Percentiles rank a stretch among this genome's conserved stretches.
Evolutionary conservation across 2,888 invertebrate genomes (phyloP).

Genomic region (Spisula solida): DNA sequence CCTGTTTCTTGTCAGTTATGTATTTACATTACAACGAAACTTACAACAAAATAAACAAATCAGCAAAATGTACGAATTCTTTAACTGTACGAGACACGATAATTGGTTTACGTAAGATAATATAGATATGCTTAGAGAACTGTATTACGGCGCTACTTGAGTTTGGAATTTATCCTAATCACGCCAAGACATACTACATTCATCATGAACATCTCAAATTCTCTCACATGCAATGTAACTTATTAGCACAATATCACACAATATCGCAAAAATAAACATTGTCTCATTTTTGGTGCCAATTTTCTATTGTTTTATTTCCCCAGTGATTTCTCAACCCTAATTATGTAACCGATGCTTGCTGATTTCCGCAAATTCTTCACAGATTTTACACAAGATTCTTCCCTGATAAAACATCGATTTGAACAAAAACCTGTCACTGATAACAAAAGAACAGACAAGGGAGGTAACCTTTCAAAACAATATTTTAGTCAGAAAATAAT

Average conservation of each 20-base stretch:
- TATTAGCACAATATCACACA: not conserved
- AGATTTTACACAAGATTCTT: not conserved
- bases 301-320: constrained; percentile 36
- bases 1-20: no score
- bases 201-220: not conserved
- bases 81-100: not conserved
- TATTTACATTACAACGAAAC: not conserved
- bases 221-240: not conserved
- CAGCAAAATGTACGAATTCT: not conserved
- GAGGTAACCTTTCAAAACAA: not conserved
- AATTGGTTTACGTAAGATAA: constrained; percentile 17
- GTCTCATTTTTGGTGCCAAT: constrained; percentile 22
- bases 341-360: constrained; percentile 28
- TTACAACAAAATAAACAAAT: constrained; percentile 15
- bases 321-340: constrained; percentile 4
- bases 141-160: constrained; percentile 19
- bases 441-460: not conserved
- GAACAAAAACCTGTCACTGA: not conserved
- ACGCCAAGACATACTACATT: constrained; percentile 33
- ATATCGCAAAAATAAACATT: constrained; percentile 28
- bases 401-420: not conserved
- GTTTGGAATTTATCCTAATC: constrained; percentile 26
- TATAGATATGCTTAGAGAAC: not conserved
- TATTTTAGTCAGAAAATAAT: constrained; percentile 7
- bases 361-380: not conserved